These are phyloP conservation scores for Orthosia gothica DNA, from an alignment of 2,888 invertebrate genomes.

Conservation along the genomic window DNA sequence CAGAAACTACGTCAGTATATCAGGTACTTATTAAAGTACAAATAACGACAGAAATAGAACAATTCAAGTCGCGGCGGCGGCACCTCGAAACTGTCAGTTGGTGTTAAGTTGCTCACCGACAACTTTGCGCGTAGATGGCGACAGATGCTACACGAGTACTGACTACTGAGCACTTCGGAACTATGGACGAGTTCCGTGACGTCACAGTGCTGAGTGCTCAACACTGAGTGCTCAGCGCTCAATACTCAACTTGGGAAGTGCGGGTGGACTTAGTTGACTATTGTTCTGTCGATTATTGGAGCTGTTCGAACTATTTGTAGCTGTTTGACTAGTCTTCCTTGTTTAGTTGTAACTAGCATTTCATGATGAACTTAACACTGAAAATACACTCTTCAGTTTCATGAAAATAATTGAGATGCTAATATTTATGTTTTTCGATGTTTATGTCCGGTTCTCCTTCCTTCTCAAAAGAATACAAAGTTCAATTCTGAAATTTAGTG, in stretches of 20 bases:
- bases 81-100: slow-evolving; percentile 7
- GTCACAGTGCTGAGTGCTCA: slow-evolving; percentile 27
- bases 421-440: too few species aligned
- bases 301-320: slow-evolving; percentile 9
- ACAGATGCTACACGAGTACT: slow-evolving; percentile 25
- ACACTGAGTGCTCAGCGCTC: slow-evolving; percentile 15
- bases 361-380: background rate
- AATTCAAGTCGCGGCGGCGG: background rate
- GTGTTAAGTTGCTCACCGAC: slow-evolving; percentile 12
- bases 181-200: slow-evolving; percentile 31
- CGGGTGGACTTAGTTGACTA: background rate
- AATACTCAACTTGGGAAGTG: slow-evolving; percentile 7
- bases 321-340: background rate
- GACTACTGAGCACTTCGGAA: background rate
- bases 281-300: slow-evolving; percentile 4
- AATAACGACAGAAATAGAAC: background rate
- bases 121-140: slow-evolving; percentile 41
- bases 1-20: background rate
- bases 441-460: too few species aligned
- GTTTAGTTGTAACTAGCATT: background rate
- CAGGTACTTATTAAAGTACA: background rate
- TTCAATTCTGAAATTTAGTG: background rate
- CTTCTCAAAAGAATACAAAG: background rate
- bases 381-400: background rate
- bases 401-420: too few species aligned